Evolutionary conservation across 2,113 vertebrate genomes (phyloP).

Genomic region (Mus musculus): DNA sequence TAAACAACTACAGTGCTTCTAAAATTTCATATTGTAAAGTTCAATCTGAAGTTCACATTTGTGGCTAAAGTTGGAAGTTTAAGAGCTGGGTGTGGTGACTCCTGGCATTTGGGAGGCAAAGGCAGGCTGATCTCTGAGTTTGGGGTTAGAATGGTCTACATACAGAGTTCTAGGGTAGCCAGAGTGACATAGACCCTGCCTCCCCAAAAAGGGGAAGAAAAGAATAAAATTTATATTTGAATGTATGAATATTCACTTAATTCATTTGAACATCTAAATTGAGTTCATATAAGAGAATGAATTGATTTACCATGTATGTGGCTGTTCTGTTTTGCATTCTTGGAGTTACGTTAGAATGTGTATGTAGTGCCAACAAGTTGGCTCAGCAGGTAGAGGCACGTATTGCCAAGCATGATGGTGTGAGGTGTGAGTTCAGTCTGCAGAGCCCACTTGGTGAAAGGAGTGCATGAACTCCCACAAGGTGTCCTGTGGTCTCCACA

Average conservation of each 20-base stretch:
- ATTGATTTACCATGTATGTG: too few species aligned
- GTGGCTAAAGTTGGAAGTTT: not conserved
- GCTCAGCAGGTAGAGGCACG: too few species aligned
- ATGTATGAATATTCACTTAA: not conserved
- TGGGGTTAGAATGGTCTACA: not conserved
- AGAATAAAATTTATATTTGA: not conserved
- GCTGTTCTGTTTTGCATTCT: too few species aligned
- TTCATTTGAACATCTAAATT: too few species aligned
- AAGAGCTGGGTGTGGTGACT: not conserved
- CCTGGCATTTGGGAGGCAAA: not conserved
- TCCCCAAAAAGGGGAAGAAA: not conserved
- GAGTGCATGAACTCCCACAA: not conserved
- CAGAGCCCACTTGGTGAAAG: not conserved
- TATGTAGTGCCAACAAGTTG: too few species aligned
- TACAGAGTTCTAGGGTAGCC: not conserved
- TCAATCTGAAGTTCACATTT: constrained; percentile 32
- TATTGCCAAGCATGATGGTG: not conserved
- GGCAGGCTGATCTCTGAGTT: not conserved
- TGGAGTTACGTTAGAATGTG: too few species aligned
- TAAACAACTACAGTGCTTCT: constrained; percentile 3
- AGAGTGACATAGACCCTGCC: not conserved
- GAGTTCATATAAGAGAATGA: too few species aligned
- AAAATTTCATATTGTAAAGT: constrained; percentile 47
- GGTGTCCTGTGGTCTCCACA: not conserved
- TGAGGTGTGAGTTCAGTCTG: not conserved